Conservation (phyloP, 2,113 vertebrate species). For the Anarhynchus alexandrinus region DNA sequence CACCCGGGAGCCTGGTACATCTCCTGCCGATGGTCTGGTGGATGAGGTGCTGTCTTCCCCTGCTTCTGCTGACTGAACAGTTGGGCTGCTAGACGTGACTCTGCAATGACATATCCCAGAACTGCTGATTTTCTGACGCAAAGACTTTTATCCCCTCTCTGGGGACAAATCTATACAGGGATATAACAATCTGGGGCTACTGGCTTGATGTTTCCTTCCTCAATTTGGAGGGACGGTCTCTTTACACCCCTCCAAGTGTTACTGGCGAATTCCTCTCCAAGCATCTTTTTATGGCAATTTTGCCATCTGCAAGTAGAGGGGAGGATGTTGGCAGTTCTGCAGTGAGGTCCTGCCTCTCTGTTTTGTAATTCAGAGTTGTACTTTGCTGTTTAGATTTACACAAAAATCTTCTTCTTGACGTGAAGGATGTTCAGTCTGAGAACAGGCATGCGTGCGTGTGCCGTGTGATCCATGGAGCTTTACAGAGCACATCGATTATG, state of each 20-base stretch:
- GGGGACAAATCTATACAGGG: not conserved
- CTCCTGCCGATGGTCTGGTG: not conserved
- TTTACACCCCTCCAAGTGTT: not conserved
- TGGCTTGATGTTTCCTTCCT: not conserved
- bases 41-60: not conserved
- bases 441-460: rapidly evolving
- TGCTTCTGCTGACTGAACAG: not conserved
- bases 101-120: not conserved
- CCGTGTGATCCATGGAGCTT: not conserved
- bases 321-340: not conserved
- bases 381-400: not conserved
- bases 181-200: not conserved
- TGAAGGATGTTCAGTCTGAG: not conserved
- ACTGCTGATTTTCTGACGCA: not conserved
- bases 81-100: not conserved
- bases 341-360: not conserved
- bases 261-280: not conserved
- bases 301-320: constrained; percentile 24
- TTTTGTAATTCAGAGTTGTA: not conserved
- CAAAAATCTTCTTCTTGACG: not conserved
- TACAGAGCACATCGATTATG: not conserved
- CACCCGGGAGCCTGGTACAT: not conserved
- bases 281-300: not conserved
- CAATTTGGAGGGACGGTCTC: not conserved
- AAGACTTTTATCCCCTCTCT: not conserved